phyloP scores from a whole-genome alignment of 2,113 vertebrate genomes.

The Grantiella picta region DNA sequence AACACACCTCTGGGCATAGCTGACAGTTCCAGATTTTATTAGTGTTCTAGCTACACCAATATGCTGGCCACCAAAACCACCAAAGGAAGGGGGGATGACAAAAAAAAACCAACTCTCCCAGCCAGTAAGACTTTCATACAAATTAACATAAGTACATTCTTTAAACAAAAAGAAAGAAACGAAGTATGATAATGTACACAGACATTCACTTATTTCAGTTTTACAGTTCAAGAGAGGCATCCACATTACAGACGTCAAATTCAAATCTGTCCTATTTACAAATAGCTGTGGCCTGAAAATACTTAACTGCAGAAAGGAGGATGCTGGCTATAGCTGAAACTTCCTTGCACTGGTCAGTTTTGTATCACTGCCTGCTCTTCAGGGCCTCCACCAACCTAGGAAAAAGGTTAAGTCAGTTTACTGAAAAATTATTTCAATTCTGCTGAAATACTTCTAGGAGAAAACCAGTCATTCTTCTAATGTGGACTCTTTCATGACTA shows the following conservation, averaged over 20 bases:
- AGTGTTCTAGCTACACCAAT: conserved; percentile 61
- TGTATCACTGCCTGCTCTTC: conserved; percentile 90
- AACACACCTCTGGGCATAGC: background rate
- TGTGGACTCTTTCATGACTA: background rate
- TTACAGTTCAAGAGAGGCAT: background rate
- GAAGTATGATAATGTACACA: conserved; percentile 46
- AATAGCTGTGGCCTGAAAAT: conserved; percentile 3
- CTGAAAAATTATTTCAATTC: background rate
- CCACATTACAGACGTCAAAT: background rate
- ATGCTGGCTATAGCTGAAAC: background rate
- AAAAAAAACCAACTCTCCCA: background rate
- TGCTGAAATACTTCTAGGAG: background rate
- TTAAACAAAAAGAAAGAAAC: conserved; percentile 56
- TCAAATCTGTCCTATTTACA: conserved; percentile 59
- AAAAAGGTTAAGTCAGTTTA: background rate
- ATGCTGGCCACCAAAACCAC: conserved; percentile 31
- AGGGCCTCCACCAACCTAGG: conserved; percentile 93
- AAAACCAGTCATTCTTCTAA: background rate
- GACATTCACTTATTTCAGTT: conserved; percentile 54
- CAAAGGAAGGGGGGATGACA: background rate
- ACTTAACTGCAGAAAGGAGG: conserved; percentile 19
- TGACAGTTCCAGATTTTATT: conserved; percentile 66
- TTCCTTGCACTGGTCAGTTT: background rate
- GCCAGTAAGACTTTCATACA: conserved; percentile 54
- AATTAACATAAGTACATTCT: conserved; percentile 46